Percentiles rank a stretch among this genome's conserved stretches.
Conservation (phyloP, 2,113 vertebrate species). For the Guaruba guarouba region DNA sequence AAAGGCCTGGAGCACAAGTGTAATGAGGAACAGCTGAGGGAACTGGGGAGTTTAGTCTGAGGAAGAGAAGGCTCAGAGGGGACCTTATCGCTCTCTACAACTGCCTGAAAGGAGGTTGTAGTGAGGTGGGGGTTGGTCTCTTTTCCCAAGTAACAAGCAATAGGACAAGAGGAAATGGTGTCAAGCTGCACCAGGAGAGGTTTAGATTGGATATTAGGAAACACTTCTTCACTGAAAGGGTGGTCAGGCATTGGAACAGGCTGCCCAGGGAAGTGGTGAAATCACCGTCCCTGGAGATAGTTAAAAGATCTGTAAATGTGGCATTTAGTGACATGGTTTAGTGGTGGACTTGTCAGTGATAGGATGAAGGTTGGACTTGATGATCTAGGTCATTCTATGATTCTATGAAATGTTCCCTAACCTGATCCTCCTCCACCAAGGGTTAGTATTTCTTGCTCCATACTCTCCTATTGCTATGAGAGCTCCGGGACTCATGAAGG, state of each 20-base stretch:
- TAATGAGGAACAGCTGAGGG: neutral
- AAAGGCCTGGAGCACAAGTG: neutral
- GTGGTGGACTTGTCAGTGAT: neutral
- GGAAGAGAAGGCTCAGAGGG: neutral
- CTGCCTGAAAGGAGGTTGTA: neutral
- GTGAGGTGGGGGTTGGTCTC: neutral
- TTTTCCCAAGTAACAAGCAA: neutral
- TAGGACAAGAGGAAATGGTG: neutral
- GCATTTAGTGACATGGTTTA: neutral
- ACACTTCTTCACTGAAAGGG: neutral
- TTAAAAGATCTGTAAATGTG: neutral
- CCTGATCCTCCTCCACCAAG: neutral
- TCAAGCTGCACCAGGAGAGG: neutral
- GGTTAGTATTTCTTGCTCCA: neutral
- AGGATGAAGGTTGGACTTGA: neutral
- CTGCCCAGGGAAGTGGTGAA: neutral
- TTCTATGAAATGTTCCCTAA: neutral
- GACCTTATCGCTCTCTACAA: neutral
- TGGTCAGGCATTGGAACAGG: neutral
- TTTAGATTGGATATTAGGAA: neutral
- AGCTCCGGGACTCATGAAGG: neutral
- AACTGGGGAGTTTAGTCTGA: neutral
- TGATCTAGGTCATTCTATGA: neutral
- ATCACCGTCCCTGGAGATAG: neutral
- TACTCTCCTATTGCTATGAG: neutral